Base-by-base conservation (phyloP, 2,888 invertebrate species). In the Zaprionus bogoriensis region DNA sequence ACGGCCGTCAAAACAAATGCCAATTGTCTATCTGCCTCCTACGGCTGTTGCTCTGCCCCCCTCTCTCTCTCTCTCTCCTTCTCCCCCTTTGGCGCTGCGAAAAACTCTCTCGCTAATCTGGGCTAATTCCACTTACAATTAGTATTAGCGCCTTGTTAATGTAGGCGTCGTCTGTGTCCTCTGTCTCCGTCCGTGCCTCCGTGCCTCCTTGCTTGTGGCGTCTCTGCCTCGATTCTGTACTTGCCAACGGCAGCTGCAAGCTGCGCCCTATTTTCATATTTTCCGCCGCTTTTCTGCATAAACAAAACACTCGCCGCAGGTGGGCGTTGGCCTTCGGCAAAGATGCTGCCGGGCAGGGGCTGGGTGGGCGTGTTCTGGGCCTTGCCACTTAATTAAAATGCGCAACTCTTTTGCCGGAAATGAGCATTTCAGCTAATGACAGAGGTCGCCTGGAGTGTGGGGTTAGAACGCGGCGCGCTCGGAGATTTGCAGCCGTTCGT, bases 81-180 rank as follows among this genome's bases (percentile, higher is more conserved):
- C 6, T 28, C 44, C 48, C 23, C 22, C 42, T 48, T 44, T 54
- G 14, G 32, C 47, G 41, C n/a, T 64, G 64, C 62, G 57, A 44
- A 64, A 76, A 66, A 76, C 48, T 53, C 58, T 41, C 22, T 44
- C 68, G 70, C 84, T 82, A 87, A 86, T 83, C 87, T 80, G 52
- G 67, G 67, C 64, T 86, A 87, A 86, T 85, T 76, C 87, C 74
- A 78, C 75, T 87, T 77, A 85, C 84, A 86, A 82, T 86, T 85
- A 84, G 74, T 72, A 82, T 82, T 82, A 82, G 77, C 73, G 69
- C 52, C 76, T 77, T 83, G 79, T 75, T 81, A 83, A 79, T 67
- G 69, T 50, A 59, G 60, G 42, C 53, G 48, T 36, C 57, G 61
- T 45, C 67, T 52, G 36, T 41, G 46, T 50, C 39, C n/a, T 19